These are phyloP conservation scores for Callipepla squamata DNA, from an alignment of 2,113 vertebrate species.

Conservation along the genomic window DNA sequence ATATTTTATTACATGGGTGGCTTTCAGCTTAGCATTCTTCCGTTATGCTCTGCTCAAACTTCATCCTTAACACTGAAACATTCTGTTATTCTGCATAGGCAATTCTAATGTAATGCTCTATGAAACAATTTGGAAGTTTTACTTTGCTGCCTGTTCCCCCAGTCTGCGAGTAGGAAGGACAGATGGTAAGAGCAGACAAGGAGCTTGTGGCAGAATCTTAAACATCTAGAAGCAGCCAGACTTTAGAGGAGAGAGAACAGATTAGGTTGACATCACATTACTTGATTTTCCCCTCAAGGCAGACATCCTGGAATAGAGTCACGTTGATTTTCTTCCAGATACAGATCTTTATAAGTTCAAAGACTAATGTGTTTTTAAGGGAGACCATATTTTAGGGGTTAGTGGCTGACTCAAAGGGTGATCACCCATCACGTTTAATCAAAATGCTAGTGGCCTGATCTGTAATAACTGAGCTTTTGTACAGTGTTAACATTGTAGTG, in stretches of 20 bases:
- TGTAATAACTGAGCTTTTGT: background rate
- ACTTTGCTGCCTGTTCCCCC: background rate
- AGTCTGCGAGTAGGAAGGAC: background rate
- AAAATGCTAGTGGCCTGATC: background rate
- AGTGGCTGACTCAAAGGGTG: background rate
- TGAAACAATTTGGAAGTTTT: background rate
- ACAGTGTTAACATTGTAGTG: background rate
- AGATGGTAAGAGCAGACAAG: slow-evolving; percentile 9
- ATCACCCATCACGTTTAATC: background rate
- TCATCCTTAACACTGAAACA: background rate
- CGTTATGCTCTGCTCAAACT: background rate
- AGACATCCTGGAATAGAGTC: background rate
- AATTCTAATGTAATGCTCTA: background rate
- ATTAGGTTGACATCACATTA: background rate
- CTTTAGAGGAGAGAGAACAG: background rate
- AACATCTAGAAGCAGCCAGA: background rate
- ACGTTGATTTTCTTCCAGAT: background rate
- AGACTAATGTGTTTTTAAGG: background rate
- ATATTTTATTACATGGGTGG: background rate
- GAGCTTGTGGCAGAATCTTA: background rate
- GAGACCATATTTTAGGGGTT: background rate
- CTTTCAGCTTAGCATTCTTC: background rate
- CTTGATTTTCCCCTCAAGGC: background rate
- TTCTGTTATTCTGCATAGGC: background rate
- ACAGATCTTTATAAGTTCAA: background rate